Conservation (phyloP, 2,113 vertebrate species). For the Lampris incognitus region DNA sequence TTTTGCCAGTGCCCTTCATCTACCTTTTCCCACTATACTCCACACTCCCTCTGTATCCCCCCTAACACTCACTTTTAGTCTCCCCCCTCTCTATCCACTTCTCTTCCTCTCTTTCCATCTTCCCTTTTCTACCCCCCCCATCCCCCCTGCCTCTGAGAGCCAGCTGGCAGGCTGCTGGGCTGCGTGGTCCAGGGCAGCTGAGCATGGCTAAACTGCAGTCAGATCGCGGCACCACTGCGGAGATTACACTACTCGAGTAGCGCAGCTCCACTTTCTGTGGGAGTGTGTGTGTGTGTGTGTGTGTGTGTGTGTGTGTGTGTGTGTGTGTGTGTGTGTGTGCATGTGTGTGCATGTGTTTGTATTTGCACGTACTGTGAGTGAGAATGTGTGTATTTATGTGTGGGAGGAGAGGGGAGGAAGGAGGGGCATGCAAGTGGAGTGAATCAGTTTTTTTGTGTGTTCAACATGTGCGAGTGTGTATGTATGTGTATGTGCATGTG, state of each 20-base stretch:
- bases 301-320: conserved; percentile 15
- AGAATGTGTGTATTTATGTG: conserved; percentile 1
- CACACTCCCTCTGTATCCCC: not conserved
- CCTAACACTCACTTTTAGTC: conserved; percentile 6
- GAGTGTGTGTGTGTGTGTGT: conserved; percentile 24
- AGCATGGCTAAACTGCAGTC: conserved; percentile 80
- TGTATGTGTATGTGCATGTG: conserved; percentile 28
- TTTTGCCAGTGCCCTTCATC: not conserved
- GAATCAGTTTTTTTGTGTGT: conserved; percentile 9
- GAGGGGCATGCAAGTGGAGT: conserved; percentile 17
- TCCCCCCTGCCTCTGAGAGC: conserved; percentile 41
- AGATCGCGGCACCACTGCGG: conserved; percentile 73
- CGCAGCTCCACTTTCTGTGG: conserved; percentile 55
- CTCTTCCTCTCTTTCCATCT: not conserved
- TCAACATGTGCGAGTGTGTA: conserved; percentile 1
- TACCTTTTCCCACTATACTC: conserved; percentile 11
- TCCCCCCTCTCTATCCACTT: not conserved
- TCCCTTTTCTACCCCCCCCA: conserved; percentile 34
- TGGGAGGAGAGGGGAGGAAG: not conserved
- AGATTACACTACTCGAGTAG: conserved; percentile 70
- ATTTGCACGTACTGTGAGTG: not conserved
- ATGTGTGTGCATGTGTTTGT: not conserved
- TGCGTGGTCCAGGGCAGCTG: conserved; percentile 66
- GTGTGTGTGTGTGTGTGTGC: conserved; percentile 24
- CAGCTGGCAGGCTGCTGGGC: conserved; percentile 67